Evolutionary conservation across 2,888 invertebrate genomes (phyloP), one percentile per base, ranked within the genome.

Genomic region (Tachystola acroxantha): DNA sequence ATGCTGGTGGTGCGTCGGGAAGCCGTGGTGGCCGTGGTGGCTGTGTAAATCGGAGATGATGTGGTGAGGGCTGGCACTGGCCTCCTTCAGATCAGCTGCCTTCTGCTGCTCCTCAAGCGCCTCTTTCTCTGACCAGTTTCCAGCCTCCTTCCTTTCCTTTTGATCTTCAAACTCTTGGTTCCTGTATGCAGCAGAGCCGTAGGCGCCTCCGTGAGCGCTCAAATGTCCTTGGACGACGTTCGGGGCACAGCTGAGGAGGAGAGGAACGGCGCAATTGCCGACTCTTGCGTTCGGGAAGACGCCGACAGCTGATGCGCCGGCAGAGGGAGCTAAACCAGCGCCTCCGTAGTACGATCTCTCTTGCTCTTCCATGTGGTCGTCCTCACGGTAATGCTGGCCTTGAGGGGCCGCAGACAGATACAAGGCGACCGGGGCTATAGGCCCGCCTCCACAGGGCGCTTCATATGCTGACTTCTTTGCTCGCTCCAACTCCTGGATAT

Each of bases 211-310:
- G 19, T 39, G 34, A 2, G 47, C 40, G n/a, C n/a, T n/a, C 30
- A 64, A 26, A 26, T 57, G 53, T 0, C 66, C 64, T 9, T 51
- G 32, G 7, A 51, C 44, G 0, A 64, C 55, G 25, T 53, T 51
- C 0, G 66, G 63, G 3, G 60, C 44, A 35, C 66, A 65, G 46
- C 53, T 61, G 1, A 67, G 47, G 3, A 67, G 57, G 2, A 64
- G 32, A 1, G 66, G 66, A 1, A 57, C 36, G 11, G 46, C 50
- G 43, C 60, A 57, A 2, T 46, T 50, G 1, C 55, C 49, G 1
- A 53, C 32, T 10, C 51, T 48, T 4, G 56, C 54, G 27, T 48
- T 39, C 1, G 60, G 57, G 47, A 60, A 60, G n/a, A 57, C 4
- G 2, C 57, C 57, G 0, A 57, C 31, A 1, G 55, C 57, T 1